Conservation (phyloP, 1,140 invertebrate genomes). For the Homalodisca vitripennis region DNA sequence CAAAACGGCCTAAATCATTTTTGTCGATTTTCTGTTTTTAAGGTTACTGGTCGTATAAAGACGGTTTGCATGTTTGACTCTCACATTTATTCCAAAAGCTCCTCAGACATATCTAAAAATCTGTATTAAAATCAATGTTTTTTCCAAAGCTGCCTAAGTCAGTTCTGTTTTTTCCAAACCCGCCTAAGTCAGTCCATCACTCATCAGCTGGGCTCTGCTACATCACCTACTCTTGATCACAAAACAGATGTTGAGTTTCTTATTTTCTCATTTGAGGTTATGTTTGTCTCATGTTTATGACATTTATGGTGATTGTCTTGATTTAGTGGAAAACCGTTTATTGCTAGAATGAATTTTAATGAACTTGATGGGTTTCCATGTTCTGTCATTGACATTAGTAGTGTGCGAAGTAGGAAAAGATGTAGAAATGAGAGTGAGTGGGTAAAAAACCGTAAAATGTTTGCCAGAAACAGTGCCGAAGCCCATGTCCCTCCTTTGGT, state of each 20-base stretch:
- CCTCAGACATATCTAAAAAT: not conserved
- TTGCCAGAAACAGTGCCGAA: slow-evolving; percentile 25
- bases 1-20: not conserved
- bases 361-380: not conserved
- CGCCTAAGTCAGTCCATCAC: not conserved
- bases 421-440: slow-evolving; percentile 15
- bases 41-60: not conserved
- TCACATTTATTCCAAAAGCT: slow-evolving; percentile 1
- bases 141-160: slow-evolving; percentile 7
- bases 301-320: not conserved
- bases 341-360: too few species aligned
- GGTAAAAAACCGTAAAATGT: slow-evolving; percentile 17
- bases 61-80: not conserved
- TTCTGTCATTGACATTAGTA: slow-evolving; percentile 1
- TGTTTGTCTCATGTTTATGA: not conserved
- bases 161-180: not conserved
- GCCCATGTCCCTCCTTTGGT: slow-evolving; percentile 15
- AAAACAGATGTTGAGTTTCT: not conserved
- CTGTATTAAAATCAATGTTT: not conserved
- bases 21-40: not conserved
- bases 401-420: slow-evolving; percentile 17
- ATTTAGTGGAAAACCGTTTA: not conserved
- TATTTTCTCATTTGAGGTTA: not conserved
- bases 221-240: not conserved
- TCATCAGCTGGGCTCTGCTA: not conserved